Base-by-base conservation (phyloP, 2,888 invertebrate species). In the Herminia tarsipennalis region DNA sequence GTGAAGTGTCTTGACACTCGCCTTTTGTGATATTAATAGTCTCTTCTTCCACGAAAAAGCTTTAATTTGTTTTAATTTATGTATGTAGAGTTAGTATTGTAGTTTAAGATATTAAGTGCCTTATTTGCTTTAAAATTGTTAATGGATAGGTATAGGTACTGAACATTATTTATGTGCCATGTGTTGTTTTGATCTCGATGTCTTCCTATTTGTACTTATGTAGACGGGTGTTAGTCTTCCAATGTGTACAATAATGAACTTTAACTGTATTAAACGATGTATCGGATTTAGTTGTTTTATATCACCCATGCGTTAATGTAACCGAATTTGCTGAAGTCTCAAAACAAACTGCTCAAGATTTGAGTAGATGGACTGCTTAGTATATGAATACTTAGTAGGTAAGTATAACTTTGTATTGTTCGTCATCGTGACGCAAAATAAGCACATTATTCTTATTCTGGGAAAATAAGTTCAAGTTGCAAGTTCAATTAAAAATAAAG, bases 31-130 rank as follows among this genome's bases (percentile, higher is more conserved):
- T 90, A 89, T 80, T 73, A 75, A 66, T 80, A 84, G 79, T 81
- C 77, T 88, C 88, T 88, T 89, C 89, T 90, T 90, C 88, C 89
- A 88, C 68, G 73, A 83, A 66, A 83, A 90, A 91, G 90, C 90
- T 91, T 91, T 91, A 90, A 91, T 87, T 90, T 76, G 83, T 81
- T 84, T 71, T 88, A 86, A 83, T 76, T 79, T 83, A 79, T 81
- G 22, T 52, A 64, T 58, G 42, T 51, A 63, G 51, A 50, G 29
- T 6, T 56, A 50, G 36, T 64, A 30, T 45, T 32, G n/a, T 38
- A 39, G 34, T 45, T 32, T 44, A 67, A 63, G 51, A 55, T 14
- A 30, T 16, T 53, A 59, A 68, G 64, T 61, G 66, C 64, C 61
- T 64, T 69, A 51, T 39, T 17, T 53, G 39, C 45, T 56, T 55